Conservation (phyloP, 2,113 vertebrate species). For the Stegastes partitus region DNA sequence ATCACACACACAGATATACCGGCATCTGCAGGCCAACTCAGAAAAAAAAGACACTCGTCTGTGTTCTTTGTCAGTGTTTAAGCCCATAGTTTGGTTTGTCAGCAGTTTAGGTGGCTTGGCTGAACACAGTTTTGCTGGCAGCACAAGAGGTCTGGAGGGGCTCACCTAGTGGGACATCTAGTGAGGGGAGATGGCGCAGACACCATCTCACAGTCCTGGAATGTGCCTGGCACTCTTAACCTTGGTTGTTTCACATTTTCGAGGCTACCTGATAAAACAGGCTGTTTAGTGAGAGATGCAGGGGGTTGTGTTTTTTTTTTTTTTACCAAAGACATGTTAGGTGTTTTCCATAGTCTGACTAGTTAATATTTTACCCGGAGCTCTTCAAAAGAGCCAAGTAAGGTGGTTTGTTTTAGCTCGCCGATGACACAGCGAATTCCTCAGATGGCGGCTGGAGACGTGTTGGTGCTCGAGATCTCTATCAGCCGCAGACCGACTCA, state of each 20-base stretch:
- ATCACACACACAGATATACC: conserved; percentile 41
- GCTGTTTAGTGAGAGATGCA: conserved; percentile 7
- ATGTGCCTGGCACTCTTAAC: conserved; percentile 67
- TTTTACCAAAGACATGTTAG: conserved; percentile 52
- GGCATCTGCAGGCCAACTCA: conserved; percentile 9
- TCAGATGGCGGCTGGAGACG: conserved; percentile 67
- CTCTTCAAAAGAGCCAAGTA: conserved; percentile 49
- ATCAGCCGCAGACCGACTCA: conserved; percentile 60
- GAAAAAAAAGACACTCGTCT: conserved; percentile 19
- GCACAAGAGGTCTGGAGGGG: conserved; percentile 64
- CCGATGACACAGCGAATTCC: conserved; percentile 79
- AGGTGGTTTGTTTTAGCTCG: conserved; percentile 64
- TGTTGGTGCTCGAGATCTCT: conserved; percentile 77
- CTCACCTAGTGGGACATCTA: conserved; percentile 66
- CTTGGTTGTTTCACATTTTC: conserved; percentile 24
- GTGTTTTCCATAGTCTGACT: conserved; percentile 39
- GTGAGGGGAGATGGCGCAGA: conserved; percentile 67
- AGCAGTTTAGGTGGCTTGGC: conserved; percentile 58
- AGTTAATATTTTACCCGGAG: conserved; percentile 60
- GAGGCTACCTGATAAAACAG: conserved; percentile 37
- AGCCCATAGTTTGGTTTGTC: conserved; percentile 49
- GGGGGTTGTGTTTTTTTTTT: background rate
- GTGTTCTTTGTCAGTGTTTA: conserved; percentile 61
- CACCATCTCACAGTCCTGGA: conserved; percentile 76
- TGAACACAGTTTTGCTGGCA: conserved; percentile 52